phyloP scores from a whole-genome alignment of 2,797 vertebrate genomes.

The Bradypodion ventrale region DNA sequence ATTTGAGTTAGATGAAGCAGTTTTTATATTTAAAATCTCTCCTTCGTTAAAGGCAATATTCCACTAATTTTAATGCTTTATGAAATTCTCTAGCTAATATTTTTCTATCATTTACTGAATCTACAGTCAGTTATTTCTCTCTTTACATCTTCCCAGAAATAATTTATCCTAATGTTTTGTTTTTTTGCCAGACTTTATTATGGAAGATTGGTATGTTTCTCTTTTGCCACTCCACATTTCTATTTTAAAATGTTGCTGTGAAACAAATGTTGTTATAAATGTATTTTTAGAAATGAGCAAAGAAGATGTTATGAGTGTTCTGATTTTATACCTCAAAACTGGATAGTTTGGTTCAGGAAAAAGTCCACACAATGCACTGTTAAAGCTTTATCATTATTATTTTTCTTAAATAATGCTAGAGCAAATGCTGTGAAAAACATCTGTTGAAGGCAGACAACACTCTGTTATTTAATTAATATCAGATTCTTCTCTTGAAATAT shows the following conservation, averaged over 20 bases:
- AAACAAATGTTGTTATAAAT: too few species aligned
- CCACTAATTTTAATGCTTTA: slow-evolving; percentile 51
- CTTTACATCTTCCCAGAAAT: background rate
- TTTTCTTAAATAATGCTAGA: background rate
- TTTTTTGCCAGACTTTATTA: slow-evolving; percentile 32
- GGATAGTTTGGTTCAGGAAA: background rate
- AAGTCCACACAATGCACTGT: background rate
- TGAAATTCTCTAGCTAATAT: slow-evolving; percentile 54
- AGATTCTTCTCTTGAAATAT: background rate
- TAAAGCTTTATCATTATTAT: background rate
- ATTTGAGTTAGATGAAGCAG: slow-evolving; percentile 23
- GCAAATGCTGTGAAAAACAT: background rate
- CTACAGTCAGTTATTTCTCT: slow-evolving; percentile 23
- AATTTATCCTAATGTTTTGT: slow-evolving; percentile 27
- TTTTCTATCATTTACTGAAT: slow-evolving; percentile 48
- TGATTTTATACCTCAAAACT: background rate
- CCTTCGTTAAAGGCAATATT: slow-evolving; percentile 52
- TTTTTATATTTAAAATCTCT: slow-evolving; percentile 62
- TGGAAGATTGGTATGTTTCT: slow-evolving; percentile 38
- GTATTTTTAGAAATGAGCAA: background rate
- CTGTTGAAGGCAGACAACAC: background rate
- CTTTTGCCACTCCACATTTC: slow-evolving; percentile 41
- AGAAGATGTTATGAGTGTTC: background rate
- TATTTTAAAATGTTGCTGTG: background rate
- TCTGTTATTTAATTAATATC: background rate